Evolutionary conservation across 2,888 invertebrate genomes (phyloP).

Genomic region (Erpobdella octoculata): DNA sequence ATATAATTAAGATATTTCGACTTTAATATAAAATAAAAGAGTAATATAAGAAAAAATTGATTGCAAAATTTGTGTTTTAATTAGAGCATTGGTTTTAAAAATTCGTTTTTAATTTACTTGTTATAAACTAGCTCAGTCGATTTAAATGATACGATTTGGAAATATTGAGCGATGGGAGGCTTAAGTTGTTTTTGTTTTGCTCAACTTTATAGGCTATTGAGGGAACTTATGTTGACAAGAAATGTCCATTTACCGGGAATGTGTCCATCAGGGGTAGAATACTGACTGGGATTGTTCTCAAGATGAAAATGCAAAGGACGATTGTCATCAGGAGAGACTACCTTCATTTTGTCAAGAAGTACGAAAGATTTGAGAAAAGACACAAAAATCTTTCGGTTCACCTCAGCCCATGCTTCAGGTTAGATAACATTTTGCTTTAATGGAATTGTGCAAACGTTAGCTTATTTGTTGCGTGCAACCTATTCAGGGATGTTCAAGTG

Average conservation of each 20-base stretch:
- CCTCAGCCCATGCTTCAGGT: slow-evolving; percentile 96
- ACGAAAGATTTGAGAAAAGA: slow-evolving; percentile 96
- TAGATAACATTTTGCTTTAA: neutral
- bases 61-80: no score
- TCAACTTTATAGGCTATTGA: slow-evolving; percentile 87
- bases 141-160: no score
- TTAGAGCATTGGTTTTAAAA: no score
- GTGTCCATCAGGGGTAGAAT: slow-evolving; percentile 95
- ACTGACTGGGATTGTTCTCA: slow-evolving; percentile 86
- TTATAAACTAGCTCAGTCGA: no score
- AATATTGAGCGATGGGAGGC: no score
- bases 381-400: slow-evolving; percentile 98
- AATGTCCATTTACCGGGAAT: slow-evolving; percentile 98
- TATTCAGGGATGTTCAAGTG: slow-evolving; percentile 78
- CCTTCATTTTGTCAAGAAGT: slow-evolving; percentile 92
- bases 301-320: slow-evolving; percentile 97
- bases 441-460: no score
- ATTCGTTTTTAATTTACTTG: no score
- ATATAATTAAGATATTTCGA: no score
- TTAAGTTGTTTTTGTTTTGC: no score
- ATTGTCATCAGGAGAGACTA: slow-evolving; percentile 96
- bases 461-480: no score
- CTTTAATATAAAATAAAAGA: no score
- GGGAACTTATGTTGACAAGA: slow-evolving; percentile 98
- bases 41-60: no score